Evolutionary conservation across 1,140 invertebrate species (phyloP).

Genomic region (Bombus affinis): DNA sequence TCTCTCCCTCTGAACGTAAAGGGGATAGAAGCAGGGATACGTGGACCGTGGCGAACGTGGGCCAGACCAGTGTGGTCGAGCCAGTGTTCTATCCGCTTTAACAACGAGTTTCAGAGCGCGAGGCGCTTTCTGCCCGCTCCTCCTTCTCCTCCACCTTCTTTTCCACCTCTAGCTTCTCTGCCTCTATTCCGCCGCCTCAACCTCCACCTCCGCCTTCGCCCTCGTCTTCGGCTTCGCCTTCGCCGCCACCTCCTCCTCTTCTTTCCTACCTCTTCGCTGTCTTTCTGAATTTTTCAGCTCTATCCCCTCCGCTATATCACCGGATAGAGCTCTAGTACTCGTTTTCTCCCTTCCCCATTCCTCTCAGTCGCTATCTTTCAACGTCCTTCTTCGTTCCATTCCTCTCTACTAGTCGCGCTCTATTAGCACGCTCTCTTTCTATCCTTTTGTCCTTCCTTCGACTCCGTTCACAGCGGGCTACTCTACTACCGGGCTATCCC

Average conservation of each 20-base stretch:
- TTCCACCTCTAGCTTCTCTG: conserved; percentile 20
- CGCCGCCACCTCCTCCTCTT: conserved; percentile 35
- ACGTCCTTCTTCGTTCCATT: conserved; percentile 15
- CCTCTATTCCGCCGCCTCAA: conserved; percentile 17
- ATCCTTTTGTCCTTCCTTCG: conserved; percentile 4
- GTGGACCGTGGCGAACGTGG: conserved; percentile 18
- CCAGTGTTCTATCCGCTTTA: conserved; percentile 73
- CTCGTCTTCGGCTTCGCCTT: neutral
- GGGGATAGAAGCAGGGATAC: conserved; percentile 58
- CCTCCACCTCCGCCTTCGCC: conserved; percentile 33
- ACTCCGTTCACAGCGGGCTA: neutral
- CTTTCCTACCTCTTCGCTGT: conserved; percentile 42
- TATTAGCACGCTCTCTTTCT: neutral
- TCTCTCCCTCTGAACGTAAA: conserved; percentile 51
- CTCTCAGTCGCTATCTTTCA: neutral
- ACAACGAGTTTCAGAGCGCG: conserved; percentile 71
- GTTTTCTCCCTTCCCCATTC: neutral
- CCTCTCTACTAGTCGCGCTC: neutral
- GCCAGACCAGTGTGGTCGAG: conserved; percentile 1
- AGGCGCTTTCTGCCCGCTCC: conserved; percentile 48
- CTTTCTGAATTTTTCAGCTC: conserved; percentile 65
- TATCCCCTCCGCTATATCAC: neutral
- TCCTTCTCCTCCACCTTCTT: conserved; percentile 24
- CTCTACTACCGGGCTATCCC: neutral
- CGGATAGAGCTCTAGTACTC: neutral